Percentiles rank a stretch among this genome's conserved stretches.
Conservation (phyloP, 2,888 invertebrate species). For the Eristalis tenax region DNA sequence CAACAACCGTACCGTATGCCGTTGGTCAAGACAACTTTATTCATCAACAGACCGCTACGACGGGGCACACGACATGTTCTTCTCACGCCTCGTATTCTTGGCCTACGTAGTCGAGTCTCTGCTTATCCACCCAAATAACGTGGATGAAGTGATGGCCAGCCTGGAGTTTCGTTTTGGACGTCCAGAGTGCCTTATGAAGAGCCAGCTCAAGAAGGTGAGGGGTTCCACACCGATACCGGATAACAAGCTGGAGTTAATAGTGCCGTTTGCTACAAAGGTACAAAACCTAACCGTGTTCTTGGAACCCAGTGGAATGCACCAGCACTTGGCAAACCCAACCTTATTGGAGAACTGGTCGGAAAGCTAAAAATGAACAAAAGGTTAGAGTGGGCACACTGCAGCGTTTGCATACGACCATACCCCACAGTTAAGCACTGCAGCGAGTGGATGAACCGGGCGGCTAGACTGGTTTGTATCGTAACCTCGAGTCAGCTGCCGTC, state of each 20-base stretch:
- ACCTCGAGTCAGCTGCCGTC: neutral
- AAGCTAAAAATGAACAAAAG: constrained; percentile 39
- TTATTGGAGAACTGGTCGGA: constrained; percentile 31
- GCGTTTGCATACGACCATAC: constrained; percentile 7
- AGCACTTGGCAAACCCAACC: constrained; percentile 37
- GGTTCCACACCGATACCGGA: constrained; percentile 49
- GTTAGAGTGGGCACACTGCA: constrained; percentile 36
- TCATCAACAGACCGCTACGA: neutral
- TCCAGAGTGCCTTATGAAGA: constrained; percentile 19
- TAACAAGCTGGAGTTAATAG: constrained; percentile 39
- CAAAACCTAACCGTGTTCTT: constrained; percentile 19
- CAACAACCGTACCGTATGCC: neutral
- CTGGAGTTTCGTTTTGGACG: constrained; percentile 31
- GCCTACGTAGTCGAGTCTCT: constrained; percentile 53
- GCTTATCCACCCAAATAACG: constrained; percentile 66
- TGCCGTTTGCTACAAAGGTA: constrained; percentile 40
- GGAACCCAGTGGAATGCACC: constrained; percentile 24
- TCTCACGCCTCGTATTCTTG: neutral
- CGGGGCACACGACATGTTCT: neutral
- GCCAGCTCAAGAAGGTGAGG: constrained; percentile 42
- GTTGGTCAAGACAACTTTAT: neutral
- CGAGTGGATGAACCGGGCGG: constrained; percentile 15
- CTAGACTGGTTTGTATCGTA: constrained; percentile 8
- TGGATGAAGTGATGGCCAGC: constrained; percentile 28
- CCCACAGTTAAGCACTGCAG: constrained; percentile 24